phyloP scores from a whole-genome alignment of 2,113 vertebrate genomes.

The Anarhynchus alexandrinus region DNA sequence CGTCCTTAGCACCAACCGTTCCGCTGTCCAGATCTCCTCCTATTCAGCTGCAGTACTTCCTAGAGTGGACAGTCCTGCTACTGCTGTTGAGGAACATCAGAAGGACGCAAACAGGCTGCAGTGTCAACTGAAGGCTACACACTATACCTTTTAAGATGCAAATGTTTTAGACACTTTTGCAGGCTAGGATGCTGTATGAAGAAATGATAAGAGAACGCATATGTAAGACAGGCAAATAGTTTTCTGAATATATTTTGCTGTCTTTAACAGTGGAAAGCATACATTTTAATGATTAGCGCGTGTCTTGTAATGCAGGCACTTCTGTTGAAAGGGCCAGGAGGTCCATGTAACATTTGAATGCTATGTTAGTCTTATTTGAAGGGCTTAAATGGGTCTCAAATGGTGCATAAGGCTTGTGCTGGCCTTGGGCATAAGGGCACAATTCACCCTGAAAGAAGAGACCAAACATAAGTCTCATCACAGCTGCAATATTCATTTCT shows the following conservation, averaged over 20 bases:
- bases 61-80: neutral
- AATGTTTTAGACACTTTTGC: neutral
- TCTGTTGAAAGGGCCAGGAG: neutral
- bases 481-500: constrained; percentile 66
- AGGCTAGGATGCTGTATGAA: neutral
- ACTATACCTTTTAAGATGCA: neutral
- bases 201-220: neutral
- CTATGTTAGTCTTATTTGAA: neutral
- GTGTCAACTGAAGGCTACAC: neutral
- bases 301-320: neutral
- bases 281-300: neutral
- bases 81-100: neutral
- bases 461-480: constrained; percentile 36
- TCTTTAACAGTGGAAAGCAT: neutral
- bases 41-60: neutral
- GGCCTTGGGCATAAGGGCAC: neutral
- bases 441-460: constrained; percentile 5
- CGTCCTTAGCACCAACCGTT: neutral
- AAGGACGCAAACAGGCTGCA: neutral
- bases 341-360: neutral
- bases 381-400: neutral
- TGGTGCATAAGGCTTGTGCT: neutral
- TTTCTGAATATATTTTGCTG: neutral
- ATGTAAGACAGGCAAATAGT: neutral
- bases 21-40: neutral